Evolutionary conservation across 2,113 vertebrate genomes (phyloP).

Genomic region (Porphyrio hochstetteri): DNA sequence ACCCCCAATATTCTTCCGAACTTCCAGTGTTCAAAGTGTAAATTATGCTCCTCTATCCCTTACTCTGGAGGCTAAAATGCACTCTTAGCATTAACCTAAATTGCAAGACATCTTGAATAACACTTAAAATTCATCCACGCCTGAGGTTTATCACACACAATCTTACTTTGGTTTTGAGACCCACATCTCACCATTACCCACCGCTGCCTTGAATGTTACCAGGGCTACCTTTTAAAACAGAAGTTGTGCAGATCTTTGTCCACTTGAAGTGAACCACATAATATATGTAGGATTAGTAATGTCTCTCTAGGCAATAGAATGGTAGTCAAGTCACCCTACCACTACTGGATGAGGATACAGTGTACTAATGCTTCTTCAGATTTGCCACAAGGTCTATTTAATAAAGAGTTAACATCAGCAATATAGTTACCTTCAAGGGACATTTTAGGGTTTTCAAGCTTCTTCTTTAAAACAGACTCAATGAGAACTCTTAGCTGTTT

Average conservation of each 20-base stretch:
- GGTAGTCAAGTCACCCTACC: not conserved
- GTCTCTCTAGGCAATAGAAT: not conserved
- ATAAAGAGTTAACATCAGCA: not conserved
- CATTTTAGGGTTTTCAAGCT: conserved; percentile 94
- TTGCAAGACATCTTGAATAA: not conserved
- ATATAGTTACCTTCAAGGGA: conserved; percentile 88
- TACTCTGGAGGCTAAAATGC: not conserved
- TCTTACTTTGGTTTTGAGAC: not conserved
- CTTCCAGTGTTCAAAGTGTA: not conserved
- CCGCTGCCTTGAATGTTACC: not conserved
- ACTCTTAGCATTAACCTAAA: not conserved
- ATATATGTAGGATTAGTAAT: not conserved
- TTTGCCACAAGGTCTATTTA: not conserved
- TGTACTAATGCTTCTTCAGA: not conserved
- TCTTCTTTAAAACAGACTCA: conserved; percentile 90
- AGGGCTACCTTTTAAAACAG: not conserved
- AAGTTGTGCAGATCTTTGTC: not conserved
- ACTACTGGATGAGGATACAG: not conserved
- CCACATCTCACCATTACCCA: not conserved
- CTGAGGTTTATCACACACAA: not conserved
- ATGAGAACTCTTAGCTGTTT: conserved; percentile 93
- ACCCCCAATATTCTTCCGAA: not conserved
- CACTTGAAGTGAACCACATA: not conserved
- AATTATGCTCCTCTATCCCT: not conserved
- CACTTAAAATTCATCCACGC: not conserved